Evolutionary conservation across 1,140 invertebrate genomes (phyloP).

Genomic region (Glomeris maerens): DNA sequence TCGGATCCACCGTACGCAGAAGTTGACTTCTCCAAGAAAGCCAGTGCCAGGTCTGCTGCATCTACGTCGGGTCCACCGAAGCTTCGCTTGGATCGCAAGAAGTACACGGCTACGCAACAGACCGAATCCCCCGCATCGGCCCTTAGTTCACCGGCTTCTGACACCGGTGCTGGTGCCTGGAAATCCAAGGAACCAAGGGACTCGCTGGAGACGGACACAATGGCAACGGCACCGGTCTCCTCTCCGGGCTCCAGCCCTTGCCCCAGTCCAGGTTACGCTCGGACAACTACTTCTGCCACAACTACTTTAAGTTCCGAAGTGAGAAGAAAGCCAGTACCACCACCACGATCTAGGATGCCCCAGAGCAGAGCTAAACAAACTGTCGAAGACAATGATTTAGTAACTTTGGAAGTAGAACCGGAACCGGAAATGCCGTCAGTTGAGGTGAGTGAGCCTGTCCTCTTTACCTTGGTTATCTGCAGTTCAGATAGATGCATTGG

Average conservation of each 20-base stretch:
- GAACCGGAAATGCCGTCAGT: no score
- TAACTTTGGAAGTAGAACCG: no score
- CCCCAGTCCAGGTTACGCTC: no score
- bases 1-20: slow-evolving; percentile 29
- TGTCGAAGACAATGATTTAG: no score
- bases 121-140: no score
- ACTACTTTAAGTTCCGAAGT: neutral
- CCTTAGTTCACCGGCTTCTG: no score
- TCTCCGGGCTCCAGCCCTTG: no score
- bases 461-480: neutral
- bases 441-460: slow-evolving; percentile 11
- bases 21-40: slow-evolving; percentile 21
- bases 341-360: slow-evolving; percentile 21
- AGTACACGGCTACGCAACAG: slow-evolving; percentile 16
- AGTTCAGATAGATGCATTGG: no score
- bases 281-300: no score
- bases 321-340: slow-evolving; percentile 22
- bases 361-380: slow-evolving; percentile 5
- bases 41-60: slow-evolving; percentile 15
- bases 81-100: slow-evolving; percentile 29
- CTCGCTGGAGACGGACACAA: no score
- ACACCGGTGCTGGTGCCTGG: neutral
- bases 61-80: slow-evolving; percentile 24
- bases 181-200: no score
- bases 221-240: no score